Base-by-base conservation (phyloP, 1,140 invertebrate genomes). In the Amyelois transitella region DNA sequence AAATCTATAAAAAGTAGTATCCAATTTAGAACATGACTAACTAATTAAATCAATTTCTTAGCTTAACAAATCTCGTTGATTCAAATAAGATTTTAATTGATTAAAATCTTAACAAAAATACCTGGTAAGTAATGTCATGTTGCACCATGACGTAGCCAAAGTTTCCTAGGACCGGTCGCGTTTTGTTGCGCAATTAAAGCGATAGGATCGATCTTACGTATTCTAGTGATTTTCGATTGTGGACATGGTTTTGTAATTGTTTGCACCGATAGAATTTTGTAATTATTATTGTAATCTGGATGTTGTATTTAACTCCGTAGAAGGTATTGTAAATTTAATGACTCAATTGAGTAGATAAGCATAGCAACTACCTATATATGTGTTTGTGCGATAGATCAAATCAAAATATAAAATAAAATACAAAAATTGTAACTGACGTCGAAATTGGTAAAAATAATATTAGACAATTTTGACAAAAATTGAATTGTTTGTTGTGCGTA, bases 251-350 rank as follows among this genome's bases (percentile, higher is more conserved):
- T 82, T 83, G 72, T 81, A 84, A 81, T 85, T 72, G 66, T 84
- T 84, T 81, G 84, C 81, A 84, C 76, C 64, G 66, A 78, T 77
- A 78, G 74, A 72, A 78, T 83, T 85, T 82, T 87, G 81, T 87
- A 86, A 85, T 85, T 83, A 86, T 79, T 75, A 77, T 83, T 73
- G 75, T 85, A 77, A 76, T 86, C 81, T 84, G 77, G 73, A 84
- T 87, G 84, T 85, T 75, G 81, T 86, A 83, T 84, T 82, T 85
- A 81, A 77, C 68, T 83, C 64, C 72, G 72, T 79, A 74, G 75
- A 72, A 72, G 67, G 67, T 77, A 81, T 75, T 82, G 75, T 85
- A 85, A 77, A 80, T 71, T 64, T 75, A 75, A 77, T 72, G 74
- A 85, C 61, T 69, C 80, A 76, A 80, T 79, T 64, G 62, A 78